Evolutionary conservation across 1,140 invertebrate genomes (phyloP), one percentile per base, ranked within the genome.

Genomic region (Neodiprion pinetum): DNA sequence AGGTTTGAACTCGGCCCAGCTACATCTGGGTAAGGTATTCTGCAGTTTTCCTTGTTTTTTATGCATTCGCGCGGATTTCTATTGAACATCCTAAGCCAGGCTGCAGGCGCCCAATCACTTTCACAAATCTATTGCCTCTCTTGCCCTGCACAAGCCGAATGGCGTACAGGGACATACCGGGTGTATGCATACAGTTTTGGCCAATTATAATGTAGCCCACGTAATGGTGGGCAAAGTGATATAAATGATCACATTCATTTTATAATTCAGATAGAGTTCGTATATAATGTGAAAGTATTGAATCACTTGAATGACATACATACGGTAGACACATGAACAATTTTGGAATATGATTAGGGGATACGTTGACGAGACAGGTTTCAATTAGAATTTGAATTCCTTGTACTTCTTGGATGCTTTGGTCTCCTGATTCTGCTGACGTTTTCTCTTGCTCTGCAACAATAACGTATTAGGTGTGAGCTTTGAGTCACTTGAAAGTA

Each of bases 351-450:
- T 12, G 4, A 61, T 61, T 61, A 12, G n/a, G 11, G 53, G n/a
- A 61, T 17, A 9, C 53, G 53, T 14, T 40, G 53, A 7, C 9
- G 5, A 61, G 9, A 61, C n/a, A 61, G n/a, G 8, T 40, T 73
- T 66, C 28, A 69, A 47, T 91, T 93, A 98, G 92, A 98, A 99
- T 87, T 99, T 99, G 89, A 99, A 99, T 86, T 99, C 97, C 88
- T 98, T 98, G 90, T 98, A 98, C 90, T 98, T 98, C 89, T 99
- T 98, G 0, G 94, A 92, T 81, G 95, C 93, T 87, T 97, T 97
- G 9, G 93, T 93, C 83, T 96, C 96, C 79, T 94, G 92, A 72
- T 93, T 94, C 87, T 97, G 96, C 82, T 97, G 96, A 67, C 95
- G 90, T 84, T 98, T 98, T 77, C 97, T 91, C 89, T 98, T 97